Evolutionary conservation across 2,797 vertebrate genomes (phyloP).

Genomic region (Falco concolor): DNA sequence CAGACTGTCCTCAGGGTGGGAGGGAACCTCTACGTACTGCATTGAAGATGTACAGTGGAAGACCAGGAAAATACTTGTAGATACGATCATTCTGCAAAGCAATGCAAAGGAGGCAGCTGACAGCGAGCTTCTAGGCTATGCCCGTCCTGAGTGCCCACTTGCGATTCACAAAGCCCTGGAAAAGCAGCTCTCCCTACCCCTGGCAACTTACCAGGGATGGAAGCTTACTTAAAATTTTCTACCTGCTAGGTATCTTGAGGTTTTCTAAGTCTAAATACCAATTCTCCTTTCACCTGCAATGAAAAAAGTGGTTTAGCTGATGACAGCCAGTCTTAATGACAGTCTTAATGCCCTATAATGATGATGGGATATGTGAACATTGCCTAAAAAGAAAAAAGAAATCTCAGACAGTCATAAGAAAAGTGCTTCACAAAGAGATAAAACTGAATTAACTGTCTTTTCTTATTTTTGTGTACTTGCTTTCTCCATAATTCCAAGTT

Average conservation of each 20-base stretch:
- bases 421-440: background rate
- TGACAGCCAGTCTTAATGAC: background rate
- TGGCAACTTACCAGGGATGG: background rate
- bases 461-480: background rate
- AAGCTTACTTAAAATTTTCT: background rate
- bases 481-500: background rate
- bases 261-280: background rate
- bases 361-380: background rate
- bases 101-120: background rate
- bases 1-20: background rate
- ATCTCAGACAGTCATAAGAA: background rate
- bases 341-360: background rate
- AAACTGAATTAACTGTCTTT: background rate
- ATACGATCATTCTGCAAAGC: background rate
- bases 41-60: background rate
- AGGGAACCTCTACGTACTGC: background rate
- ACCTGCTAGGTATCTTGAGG: background rate
- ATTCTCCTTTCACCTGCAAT: background rate
- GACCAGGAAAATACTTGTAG: background rate
- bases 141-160: background rate
- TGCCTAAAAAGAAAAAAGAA: background rate
- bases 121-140: fast-evolving
- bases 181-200: background rate
- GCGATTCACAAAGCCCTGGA: background rate
- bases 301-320: background rate